Percentiles rank a stretch among this genome's conserved stretches.
phyloP scores from a whole-genome alignment of 1,140 invertebrate genomes.

The Eubasilissa regina region DNA sequence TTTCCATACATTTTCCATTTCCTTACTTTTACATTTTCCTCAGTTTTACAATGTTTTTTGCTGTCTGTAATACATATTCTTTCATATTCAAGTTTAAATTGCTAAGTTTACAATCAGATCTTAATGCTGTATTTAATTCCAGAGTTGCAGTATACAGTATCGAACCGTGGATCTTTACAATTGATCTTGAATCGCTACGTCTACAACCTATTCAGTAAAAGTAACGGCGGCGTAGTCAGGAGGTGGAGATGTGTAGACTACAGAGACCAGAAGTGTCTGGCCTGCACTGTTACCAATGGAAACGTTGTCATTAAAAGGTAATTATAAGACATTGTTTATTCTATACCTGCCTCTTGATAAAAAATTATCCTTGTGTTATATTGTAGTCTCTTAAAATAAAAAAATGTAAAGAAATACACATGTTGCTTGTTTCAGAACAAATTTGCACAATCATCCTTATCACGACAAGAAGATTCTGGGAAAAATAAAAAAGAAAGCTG shows the following conservation, averaged over 20 bases:
- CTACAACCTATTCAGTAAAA: slow-evolving; percentile 68
- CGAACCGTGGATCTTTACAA: slow-evolving; percentile 55
- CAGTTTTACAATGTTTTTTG: too few relatives aligned
- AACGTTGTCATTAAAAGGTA: slow-evolving; percentile 69
- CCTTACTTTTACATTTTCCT: too few relatives aligned
- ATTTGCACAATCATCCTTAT: slow-evolving; percentile 68
- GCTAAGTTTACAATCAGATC: too few relatives aligned
- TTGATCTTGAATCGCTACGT: slow-evolving; percentile 64
- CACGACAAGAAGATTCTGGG: slow-evolving; percentile 69
- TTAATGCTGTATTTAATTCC: not conserved
- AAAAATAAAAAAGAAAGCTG: slow-evolving; percentile 68
- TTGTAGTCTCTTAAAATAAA: too few relatives aligned
- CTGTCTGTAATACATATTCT: too few relatives aligned
- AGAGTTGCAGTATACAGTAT: slow-evolving; percentile 57
- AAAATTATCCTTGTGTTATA: too few relatives aligned
- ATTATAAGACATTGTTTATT: too few relatives aligned
- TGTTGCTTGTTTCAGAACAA: slow-evolving; percentile 63
- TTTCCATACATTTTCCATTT: too few relatives aligned
- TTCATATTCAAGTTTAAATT: too few relatives aligned
- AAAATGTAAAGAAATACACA: too few relatives aligned
- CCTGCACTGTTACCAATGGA: slow-evolving; percentile 66
- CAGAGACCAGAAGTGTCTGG: slow-evolving; percentile 67
- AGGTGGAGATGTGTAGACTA: slow-evolving; percentile 70
- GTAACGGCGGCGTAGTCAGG: slow-evolving; percentile 62
- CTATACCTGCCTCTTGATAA: too few relatives aligned